phyloP scores from a whole-genome alignment of 1,140 invertebrate species.

The roundworm (Caenorhabditis elegans) region DNA sequence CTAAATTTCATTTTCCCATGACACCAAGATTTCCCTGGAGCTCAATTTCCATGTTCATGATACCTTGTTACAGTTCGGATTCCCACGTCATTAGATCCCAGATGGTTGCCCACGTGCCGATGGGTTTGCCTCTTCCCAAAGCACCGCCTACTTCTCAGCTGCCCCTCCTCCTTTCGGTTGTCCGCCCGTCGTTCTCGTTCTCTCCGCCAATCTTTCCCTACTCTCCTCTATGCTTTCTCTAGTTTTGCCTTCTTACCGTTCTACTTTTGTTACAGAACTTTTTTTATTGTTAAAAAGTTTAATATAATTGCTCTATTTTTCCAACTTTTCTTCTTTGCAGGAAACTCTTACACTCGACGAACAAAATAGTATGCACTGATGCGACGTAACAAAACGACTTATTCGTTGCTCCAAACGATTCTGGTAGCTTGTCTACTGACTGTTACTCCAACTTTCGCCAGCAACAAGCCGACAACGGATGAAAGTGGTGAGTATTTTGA shows the following conservation, averaged over 20 bases:
- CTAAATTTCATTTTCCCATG: no score
- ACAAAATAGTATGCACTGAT: constrained; percentile 20
- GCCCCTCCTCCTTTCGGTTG: not conserved
- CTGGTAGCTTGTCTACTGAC: not conserved
- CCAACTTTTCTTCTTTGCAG: not conserved
- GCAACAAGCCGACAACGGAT: constrained; percentile 14
- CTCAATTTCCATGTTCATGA: not conserved
- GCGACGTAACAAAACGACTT: not conserved
- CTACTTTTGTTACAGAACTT: no score
- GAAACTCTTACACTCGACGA: constrained; percentile 10
- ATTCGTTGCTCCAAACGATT: not conserved
- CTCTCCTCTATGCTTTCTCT: constrained; percentile 6
- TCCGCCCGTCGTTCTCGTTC: not conserved
- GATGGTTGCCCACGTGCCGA: not conserved
- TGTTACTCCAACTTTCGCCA: not conserved
- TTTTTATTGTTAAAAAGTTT: no score
- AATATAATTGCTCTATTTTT: not conserved
- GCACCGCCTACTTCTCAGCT: not conserved
- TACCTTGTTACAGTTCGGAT: not conserved
- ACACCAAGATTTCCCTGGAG: not conserved
- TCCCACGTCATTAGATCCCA: not conserved
- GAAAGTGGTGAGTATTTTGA: not conserved
- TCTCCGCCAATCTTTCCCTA: not conserved
- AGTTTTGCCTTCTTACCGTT: not conserved
- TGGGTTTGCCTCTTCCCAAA: not conserved